These are phyloP conservation scores for Mus minutoides DNA, from an alignment of 2,797 vertebrate genomes.

Conservation along the genomic window DNA sequence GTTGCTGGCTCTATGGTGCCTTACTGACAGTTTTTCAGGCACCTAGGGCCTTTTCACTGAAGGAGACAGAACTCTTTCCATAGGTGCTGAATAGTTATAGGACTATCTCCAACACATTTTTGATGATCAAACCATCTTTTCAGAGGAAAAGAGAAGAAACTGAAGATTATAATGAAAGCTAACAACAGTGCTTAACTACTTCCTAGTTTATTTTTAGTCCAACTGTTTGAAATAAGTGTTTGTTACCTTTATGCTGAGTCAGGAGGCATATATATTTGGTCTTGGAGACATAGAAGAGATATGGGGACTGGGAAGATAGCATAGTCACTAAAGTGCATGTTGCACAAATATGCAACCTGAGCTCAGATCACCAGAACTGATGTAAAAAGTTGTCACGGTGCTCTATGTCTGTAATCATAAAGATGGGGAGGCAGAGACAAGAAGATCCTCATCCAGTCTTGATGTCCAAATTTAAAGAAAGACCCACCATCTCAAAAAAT, in stretches of 20 bases:
- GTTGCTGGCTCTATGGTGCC: background rate
- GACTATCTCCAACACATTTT: background rate
- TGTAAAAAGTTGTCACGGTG: background rate
- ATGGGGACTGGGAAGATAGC: background rate
- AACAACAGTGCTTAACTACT: slow-evolving; percentile 12
- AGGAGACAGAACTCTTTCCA: background rate
- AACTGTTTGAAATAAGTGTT: slow-evolving; percentile 67
- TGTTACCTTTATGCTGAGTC: background rate
- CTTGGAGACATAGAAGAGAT: background rate
- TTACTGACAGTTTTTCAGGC: background rate
- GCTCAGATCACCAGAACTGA: background rate
- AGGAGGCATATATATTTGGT: background rate
- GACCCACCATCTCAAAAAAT: background rate
- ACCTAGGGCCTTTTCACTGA: background rate
- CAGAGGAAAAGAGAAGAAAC: background rate
- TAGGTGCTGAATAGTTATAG: background rate
- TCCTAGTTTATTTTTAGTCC: slow-evolving; percentile 64
- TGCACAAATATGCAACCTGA: background rate
- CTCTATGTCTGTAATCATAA: background rate
- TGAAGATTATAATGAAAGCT: slow-evolving; percentile 51
- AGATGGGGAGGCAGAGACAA: background rate
- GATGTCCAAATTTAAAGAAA: background rate
- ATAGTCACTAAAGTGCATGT: background rate
- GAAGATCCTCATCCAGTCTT: background rate
- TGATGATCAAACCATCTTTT: slow-evolving; percentile 4